Evolutionary conservation across 2,797 vertebrate species (phyloP).

Genomic region (Lutjanus campechanus): DNA sequence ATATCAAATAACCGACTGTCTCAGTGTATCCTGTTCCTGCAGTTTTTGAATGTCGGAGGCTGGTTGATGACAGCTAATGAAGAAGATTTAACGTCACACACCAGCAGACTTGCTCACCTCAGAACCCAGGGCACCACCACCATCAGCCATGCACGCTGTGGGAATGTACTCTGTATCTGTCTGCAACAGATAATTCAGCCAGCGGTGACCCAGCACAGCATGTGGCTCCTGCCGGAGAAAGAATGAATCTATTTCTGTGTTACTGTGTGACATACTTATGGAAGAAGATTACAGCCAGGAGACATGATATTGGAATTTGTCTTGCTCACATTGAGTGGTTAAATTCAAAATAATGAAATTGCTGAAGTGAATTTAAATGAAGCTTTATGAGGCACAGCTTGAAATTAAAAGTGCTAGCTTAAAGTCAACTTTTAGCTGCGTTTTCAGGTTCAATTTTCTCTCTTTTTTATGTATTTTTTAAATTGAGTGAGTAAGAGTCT

Average conservation of each 20-base stretch:
- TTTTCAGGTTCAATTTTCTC: neutral
- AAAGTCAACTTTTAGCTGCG: neutral
- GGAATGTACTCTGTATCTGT: conserved; percentile 27
- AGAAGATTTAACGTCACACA: conserved; percentile 48
- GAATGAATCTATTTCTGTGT: conserved; percentile 46
- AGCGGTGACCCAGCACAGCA: conserved; percentile 43
- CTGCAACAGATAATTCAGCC: conserved; percentile 41
- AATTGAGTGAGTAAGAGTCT: too few species aligned
- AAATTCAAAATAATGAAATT: neutral
- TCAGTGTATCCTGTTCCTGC: conserved; percentile 8
- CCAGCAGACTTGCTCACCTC: conserved; percentile 43
- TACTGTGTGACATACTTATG: conserved; percentile 33
- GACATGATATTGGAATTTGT: conserved; percentile 21
- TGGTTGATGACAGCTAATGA: conserved; percentile 46
- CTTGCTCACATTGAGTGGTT: neutral
- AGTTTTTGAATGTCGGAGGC: conserved; percentile 11
- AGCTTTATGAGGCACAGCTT: neutral
- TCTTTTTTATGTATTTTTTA: too few species aligned
- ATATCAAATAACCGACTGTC: conserved; percentile 15
- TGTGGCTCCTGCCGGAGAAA: conserved; percentile 4
- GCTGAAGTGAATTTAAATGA: conserved; percentile 10
- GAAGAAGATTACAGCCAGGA: conserved; percentile 21
- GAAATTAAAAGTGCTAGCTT: neutral
- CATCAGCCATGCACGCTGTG: conserved; percentile 26
- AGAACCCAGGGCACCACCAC: conserved; percentile 7